Evolutionary conservation across 1,140 invertebrate genomes (phyloP).

Genomic region (Drosophila sproati): DNA sequence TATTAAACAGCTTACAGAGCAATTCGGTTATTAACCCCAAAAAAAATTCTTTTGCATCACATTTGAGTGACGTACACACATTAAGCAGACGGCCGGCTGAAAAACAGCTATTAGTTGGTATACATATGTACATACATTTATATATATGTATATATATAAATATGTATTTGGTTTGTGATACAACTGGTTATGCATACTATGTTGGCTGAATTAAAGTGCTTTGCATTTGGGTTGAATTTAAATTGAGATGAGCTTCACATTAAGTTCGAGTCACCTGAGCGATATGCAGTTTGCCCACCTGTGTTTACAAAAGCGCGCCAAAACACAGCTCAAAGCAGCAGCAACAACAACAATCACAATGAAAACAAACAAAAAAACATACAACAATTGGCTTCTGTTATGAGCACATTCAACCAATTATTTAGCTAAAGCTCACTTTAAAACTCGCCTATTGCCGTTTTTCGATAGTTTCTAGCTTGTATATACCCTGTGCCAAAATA

Average conservation of each 20-base stretch:
- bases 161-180: conserved; percentile 5
- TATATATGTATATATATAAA: not conserved
- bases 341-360: not conserved
- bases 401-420: conserved; percentile 4
- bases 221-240: conserved; percentile 12
- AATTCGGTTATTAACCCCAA: conserved; percentile 29
- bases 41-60: conserved; percentile 41
- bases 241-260: conserved; percentile 29
- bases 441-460: not conserved
- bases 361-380: not conserved
- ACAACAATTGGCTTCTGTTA: conserved; percentile 3
- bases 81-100: not conserved
- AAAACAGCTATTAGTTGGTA: not conserved
- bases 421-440: conserved; percentile 8
- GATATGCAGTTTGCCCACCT: conserved; percentile 1
- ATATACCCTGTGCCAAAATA: not conserved
- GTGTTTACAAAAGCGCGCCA: conserved; percentile 13
- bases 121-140: too few relatives aligned
- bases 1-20: conserved; percentile 22
- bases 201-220: not conserved
- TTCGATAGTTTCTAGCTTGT: not conserved
- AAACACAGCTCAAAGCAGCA: not conserved
- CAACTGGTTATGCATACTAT: conserved; percentile 27
- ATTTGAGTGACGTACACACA: conserved; percentile 6
- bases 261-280: conserved; percentile 26